A percentile compares a stretch with the other conserved stretches of the same genome.
Evolutionary conservation across 2,797 vertebrate species (phyloP).

Genomic region (Poecilia velifera): DNA sequence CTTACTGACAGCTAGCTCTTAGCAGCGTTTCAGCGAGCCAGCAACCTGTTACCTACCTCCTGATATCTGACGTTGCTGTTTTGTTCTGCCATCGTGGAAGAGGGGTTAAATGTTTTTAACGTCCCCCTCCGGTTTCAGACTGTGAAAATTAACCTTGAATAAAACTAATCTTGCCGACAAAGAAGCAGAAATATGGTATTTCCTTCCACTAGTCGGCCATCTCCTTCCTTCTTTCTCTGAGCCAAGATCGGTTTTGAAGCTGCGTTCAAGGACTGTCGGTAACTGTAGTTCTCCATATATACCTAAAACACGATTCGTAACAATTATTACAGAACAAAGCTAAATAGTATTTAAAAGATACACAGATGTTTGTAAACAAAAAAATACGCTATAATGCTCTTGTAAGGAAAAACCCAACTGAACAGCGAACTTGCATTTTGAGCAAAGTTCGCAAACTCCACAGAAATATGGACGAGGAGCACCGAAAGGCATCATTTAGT

Average conservation of each 20-base stretch:
- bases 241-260: not conserved
- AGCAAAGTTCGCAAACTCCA: not conserved
- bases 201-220: constrained; percentile 67
- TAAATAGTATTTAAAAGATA: not conserved
- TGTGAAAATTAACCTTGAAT: not conserved
- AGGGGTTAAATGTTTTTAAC: constrained; percentile 2
- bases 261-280: constrained; percentile 38
- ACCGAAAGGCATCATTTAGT: constrained; percentile 42
- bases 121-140: constrained; percentile 26
- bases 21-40: constrained; percentile 17
- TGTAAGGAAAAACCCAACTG: not conserved
- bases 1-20: constrained; percentile 23
- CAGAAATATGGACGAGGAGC: constrained; percentile 3
- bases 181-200: constrained; percentile 5
- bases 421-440: not conserved
- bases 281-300: rapidly evolving
- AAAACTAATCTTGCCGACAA: constrained; percentile 13
- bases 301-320: not conserved
- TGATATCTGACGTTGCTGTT: constrained; percentile 79
- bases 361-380: not conserved
- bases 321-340: not conserved
- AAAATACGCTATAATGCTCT: not conserved
- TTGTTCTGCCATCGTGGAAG: constrained; percentile 75
- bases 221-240: constrained; percentile 51
- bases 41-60: constrained; percentile 66